A percentile compares a stretch with the other conserved stretches of the same genome.
Evolutionary conservation across 2,888 invertebrate genomes (phyloP).

Genomic region (Cylindroiulus punctatus): DNA sequence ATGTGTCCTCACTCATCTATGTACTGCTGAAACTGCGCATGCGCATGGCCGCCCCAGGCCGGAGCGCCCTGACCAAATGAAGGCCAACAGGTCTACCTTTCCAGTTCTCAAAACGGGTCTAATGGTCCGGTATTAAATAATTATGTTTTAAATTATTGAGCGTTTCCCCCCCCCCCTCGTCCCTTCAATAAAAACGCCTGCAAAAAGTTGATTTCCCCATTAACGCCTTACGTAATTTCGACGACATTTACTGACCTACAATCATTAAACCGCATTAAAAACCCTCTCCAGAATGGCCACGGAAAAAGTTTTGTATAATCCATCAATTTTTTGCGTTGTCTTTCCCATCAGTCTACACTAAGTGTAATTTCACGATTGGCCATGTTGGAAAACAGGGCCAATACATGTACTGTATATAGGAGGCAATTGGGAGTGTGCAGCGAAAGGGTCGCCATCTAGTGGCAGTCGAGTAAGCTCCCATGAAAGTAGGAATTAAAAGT

Average conservation of each 20-base stretch:
- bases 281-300: neutral
- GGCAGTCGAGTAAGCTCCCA: too few species aligned
- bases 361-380: neutral
- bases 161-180: neutral
- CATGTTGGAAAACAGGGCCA: neutral
- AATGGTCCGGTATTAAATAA: too few species aligned
- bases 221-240: neutral
- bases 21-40: too few species aligned
- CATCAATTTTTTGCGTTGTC: neutral
- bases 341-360: neutral
- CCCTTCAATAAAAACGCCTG: neutral
- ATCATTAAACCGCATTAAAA: neutral
- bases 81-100: too few species aligned
- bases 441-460: too few species aligned
- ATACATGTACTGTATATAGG: neutral
- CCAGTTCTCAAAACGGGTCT: too few species aligned
- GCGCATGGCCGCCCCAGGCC: too few species aligned
- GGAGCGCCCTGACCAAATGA: too few species aligned
- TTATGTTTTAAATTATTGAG: neutral
- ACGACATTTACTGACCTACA: neutral
- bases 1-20: too few species aligned
- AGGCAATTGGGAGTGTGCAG: neutral
- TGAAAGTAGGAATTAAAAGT: too few species aligned
- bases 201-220: neutral
- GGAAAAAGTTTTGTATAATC: neutral